Evolutionary conservation across 2,797 vertebrate genomes (phyloP).

Genomic region (Lagodon rhomboides): DNA sequence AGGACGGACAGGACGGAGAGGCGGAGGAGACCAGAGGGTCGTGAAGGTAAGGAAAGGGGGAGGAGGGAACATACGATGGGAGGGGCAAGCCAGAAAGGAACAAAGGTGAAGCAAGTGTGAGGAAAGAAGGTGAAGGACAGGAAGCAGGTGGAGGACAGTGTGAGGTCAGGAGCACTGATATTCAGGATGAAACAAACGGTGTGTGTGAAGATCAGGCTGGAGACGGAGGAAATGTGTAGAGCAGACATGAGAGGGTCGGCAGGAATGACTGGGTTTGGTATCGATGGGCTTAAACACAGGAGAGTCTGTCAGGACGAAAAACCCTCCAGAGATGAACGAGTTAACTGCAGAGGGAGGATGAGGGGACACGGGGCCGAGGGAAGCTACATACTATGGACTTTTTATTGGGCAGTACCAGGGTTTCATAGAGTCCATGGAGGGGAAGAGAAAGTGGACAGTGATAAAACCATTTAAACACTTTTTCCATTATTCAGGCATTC

Average conservation of each 20-base stretch:
- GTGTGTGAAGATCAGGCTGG: slow-evolving; percentile 20
- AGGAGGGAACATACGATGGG: neutral
- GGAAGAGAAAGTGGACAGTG: slow-evolving; percentile 46
- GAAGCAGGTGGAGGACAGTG: slow-evolving; percentile 24
- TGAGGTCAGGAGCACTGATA: slow-evolving; percentile 28
- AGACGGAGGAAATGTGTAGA: slow-evolving; percentile 31
- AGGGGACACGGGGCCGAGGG: neutral
- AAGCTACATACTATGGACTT: slow-evolving; percentile 30
- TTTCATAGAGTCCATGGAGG: slow-evolving; percentile 15
- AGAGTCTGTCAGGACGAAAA: neutral
- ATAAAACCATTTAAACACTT: slow-evolving; percentile 42
- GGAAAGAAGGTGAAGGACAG: slow-evolving; percentile 12
- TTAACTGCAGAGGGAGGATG: slow-evolving; percentile 17
- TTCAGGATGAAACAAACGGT: slow-evolving; percentile 6
- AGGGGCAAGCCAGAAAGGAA: neutral
- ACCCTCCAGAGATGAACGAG: neutral
- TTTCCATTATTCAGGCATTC: neutral
- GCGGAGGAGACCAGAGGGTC: neutral
- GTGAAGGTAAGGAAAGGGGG: slow-evolving; percentile 3
- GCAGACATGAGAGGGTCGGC: slow-evolving; percentile 5
- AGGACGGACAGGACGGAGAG: slow-evolving; percentile 27
- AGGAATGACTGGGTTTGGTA: neutral
- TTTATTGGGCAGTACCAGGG: slow-evolving; percentile 4
- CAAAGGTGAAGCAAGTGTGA: slow-evolving; percentile 8
- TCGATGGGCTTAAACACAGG: slow-evolving; percentile 7